A percentile compares a stretch with the other conserved stretches of the same genome.
phyloP scores from a whole-genome alignment of 37 sponge, comb jelly and placozoan genomes.

The Bolinopsis microptera region DNA sequence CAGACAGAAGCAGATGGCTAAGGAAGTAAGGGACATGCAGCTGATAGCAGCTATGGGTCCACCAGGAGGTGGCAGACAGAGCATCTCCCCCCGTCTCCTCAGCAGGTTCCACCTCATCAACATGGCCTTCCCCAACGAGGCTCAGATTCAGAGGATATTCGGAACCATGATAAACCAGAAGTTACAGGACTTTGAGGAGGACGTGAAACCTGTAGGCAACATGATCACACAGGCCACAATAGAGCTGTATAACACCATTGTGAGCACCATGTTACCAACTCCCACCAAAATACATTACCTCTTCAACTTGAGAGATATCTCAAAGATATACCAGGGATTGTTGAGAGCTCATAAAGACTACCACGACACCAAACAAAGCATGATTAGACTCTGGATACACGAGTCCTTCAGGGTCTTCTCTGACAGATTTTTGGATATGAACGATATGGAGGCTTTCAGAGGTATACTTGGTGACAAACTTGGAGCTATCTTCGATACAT shows the following conservation, averaged over 20 bases:
- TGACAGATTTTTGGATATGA: conserved; percentile 90
- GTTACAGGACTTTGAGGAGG: conserved; percentile 99
- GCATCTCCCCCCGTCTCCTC: conserved; percentile 90
- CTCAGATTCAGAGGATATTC: conserved; percentile 94
- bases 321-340: conserved; percentile 97
- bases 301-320: conserved; percentile 96
- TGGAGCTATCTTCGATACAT: conserved; percentile 87
- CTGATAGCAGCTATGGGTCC: conserved; percentile 98
- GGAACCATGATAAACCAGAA: conserved; percentile 99
- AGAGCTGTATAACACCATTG: conserved; percentile 54
- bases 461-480: conserved; percentile 87
- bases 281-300: conserved; percentile 98
- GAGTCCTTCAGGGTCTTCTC: conserved; percentile 97
- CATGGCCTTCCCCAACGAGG: conserved; percentile 98
- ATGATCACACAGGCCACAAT: conserved; percentile 82
- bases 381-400: conserved; percentile 96
- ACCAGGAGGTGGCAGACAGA: conserved; percentile 96
- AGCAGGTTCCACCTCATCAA: conserved; percentile 95
- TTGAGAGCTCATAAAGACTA: conserved; percentile 96
- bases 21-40: conserved; percentile 93
- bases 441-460: conserved; percentile 84
- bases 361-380: conserved; percentile 90
- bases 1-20: conserved; percentile 83
- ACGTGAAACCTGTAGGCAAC: conserved; percentile 93
- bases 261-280: conserved; percentile 82